Base-by-base conservation (phyloP, 2,797 vertebrate species). In the Malacoctenus gilli region DNA sequence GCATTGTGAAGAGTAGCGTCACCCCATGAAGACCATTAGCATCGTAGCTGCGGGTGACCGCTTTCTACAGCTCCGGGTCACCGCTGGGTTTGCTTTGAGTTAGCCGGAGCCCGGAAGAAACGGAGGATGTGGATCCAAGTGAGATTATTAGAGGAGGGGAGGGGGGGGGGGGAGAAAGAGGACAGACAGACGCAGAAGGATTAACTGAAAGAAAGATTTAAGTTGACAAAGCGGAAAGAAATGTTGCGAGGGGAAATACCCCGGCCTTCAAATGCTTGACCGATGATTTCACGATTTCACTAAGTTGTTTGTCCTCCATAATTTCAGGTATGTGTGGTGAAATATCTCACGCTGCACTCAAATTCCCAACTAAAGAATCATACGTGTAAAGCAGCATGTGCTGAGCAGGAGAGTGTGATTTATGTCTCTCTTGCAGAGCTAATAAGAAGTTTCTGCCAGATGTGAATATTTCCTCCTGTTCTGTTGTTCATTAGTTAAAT, bases 1-100 rank as follows among this genome's bases (percentile, higher is more conserved):
- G 71, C 67, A 72, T 8, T 61, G 68, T 49, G 54, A 20, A 11
- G 63, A 23, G 41, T 35, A 56, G 63, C 66, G 36, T 69, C 43
- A 40, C 68, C 59, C 68, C 43, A 15, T 59, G 65, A 75, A 73
- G 77, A 67, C 75, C 75, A 80, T 79, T 78, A 82, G 74, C 79
- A 68, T 78, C 66, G 37, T 71, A 75, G 72, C 72, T 67, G 57
- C 63, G 72, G 80, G 72, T 67, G 76, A 83, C 71, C 50, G 68
- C 39, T 69, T 66, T 57, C 41, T 60, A 25, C 70, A 42, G 61
- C 72, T 79, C 51, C 19, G 77, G 84, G 72, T 86, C 62, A 84
- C 44, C 1, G 48, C 25, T 16, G 46, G 54, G 57, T 66, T 80
- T 82, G 44, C 59, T 72, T 64, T 66, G 55, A 74, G 41, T 48